Base-by-base conservation (phyloP, 2,888 invertebrate species). In the Orthosia gracilis region DNA sequence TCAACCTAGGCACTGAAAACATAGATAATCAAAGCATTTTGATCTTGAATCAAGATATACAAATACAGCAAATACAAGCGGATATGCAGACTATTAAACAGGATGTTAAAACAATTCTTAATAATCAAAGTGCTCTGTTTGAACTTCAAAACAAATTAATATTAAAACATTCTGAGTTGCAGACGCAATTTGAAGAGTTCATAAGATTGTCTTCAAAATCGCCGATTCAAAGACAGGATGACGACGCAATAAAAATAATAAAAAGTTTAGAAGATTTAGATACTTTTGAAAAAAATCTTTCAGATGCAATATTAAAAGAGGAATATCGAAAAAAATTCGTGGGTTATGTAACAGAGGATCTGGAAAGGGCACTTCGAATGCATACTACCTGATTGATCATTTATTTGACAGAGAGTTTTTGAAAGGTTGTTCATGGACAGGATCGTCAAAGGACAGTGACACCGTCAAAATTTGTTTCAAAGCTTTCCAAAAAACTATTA, bases 121-220 rank as follows among this genome's bases (percentile, higher is more conserved):
- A 47, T 62, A 62, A 62, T 49, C 62, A 62, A 62, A 62, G 3
- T 62, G 62, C 47, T 63, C 68, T 49, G 23, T 62, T 62, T 47
- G 62, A 62, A 62, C 62, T 47, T 49, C 47, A 62, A 62, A 62
- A 12, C 47, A 49, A 62, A 23, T 62, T 49, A 62, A 2, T 62
- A 21, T 47, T 62, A 23, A 62, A 62, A 62, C 47, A 62, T 18
- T 63, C 49, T 12, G 63, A 63, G 11, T 49, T 49, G 23, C 63
- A 49, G 23, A 63, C 13, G 0, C 23, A 63, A 63, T 63, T 63
- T 63, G 63, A 63, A 7, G 49, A 45, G 9, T 26, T 18, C 7
- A 49, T 63, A 63, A 63, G 11, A 49, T 0, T 49, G 3, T 63
- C 49, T 23, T 63, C 63, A 12, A 63, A 63, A 63, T 49, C 47